Conservation (phyloP, 2,888 invertebrate genomes). For the Drosophila ustulata region DNA sequence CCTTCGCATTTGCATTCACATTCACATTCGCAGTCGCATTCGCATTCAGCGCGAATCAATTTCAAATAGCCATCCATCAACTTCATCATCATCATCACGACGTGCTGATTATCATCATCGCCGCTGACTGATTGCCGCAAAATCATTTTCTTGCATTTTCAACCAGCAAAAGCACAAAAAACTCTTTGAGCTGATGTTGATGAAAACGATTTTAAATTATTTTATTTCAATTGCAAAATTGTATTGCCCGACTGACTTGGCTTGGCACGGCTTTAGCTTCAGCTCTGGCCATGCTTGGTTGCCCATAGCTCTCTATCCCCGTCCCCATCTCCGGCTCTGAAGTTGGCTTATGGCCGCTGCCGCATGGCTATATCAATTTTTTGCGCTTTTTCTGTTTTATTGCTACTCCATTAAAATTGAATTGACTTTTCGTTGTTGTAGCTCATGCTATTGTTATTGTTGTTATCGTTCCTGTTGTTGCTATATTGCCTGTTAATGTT, state of each 20-base stretch:
- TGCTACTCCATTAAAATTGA: constrained; percentile 80
- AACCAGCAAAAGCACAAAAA: constrained; percentile 33
- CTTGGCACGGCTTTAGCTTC: constrained; percentile 34
- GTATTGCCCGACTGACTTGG: constrained; percentile 55
- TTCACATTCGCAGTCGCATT: constrained; percentile 44
- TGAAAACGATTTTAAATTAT: constrained; percentile 84
- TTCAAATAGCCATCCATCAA: constrained; percentile 82
- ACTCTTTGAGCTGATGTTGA: constrained; percentile 80
- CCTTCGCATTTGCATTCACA: constrained; percentile 24
- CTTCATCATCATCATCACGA: constrained; percentile 45
- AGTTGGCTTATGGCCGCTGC: constrained; percentile 31
- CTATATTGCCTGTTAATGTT: constrained; percentile 63
- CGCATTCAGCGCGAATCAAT: constrained; percentile 82
- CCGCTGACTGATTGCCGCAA: constrained; percentile 66
- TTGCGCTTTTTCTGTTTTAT: constrained; percentile 78
- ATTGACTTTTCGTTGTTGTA: constrained; percentile 65
- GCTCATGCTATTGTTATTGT: constrained; percentile 16
- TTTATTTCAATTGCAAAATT: constrained; percentile 79
- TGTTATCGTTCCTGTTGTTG: constrained; percentile 32
- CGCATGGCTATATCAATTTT: constrained; percentile 73
- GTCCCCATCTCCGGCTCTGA: constrained; percentile 14
- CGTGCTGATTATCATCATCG: constrained; percentile 47
- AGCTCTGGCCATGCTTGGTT: constrained; percentile 31
- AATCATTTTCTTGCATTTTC: constrained; percentile 63
- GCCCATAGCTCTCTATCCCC: constrained; percentile 2